phyloP scores from a whole-genome alignment of 2,113 vertebrate species.

The Oncorhynchus clarkii region DNA sequence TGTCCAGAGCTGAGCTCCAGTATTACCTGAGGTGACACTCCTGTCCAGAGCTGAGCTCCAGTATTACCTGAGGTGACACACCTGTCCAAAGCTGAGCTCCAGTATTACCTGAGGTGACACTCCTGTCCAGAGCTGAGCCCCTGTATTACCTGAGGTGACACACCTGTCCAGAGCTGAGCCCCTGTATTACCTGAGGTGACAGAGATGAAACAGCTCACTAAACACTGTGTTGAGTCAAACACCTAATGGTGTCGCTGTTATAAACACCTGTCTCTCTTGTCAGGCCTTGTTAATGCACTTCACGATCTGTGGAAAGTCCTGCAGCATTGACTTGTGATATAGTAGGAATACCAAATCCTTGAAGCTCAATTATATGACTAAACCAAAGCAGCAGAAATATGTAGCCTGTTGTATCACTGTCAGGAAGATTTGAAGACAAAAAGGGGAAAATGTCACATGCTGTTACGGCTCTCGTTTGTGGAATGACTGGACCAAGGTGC shows the following conservation, averaged over 20 bases:
- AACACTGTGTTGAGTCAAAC: conserved; percentile 37
- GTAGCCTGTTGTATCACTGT: background rate
- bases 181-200: conserved; percentile 1
- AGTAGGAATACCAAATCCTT: background rate
- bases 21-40: conserved; percentile 29
- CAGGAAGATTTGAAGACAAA: background rate
- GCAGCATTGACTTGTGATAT: background rate
- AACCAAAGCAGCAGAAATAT: background rate
- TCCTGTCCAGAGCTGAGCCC: conserved; percentile 57
- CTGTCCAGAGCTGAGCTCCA: conserved; percentile 55
- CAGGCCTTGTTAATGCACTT: conserved; percentile 30
- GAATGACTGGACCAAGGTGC: no score
- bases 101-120: conserved; percentile 35
- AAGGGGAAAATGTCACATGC: background rate
- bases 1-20: conserved; percentile 41
- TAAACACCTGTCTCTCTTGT: conserved; percentile 2
- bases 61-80: conserved; percentile 27
- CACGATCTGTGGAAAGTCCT: background rate
- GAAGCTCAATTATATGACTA: background rate
- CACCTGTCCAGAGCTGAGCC: conserved; percentile 40
- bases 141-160: conserved; percentile 15
- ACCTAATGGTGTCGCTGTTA: conserved; percentile 32
- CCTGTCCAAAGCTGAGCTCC: conserved; percentile 43
- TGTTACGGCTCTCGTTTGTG: no score
- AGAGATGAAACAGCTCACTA: conserved; percentile 38